These are phyloP conservation scores for Forbesichthys agassizii DNA, from an alignment of 2,113 vertebrate species.

Conservation along the genomic window DNA sequence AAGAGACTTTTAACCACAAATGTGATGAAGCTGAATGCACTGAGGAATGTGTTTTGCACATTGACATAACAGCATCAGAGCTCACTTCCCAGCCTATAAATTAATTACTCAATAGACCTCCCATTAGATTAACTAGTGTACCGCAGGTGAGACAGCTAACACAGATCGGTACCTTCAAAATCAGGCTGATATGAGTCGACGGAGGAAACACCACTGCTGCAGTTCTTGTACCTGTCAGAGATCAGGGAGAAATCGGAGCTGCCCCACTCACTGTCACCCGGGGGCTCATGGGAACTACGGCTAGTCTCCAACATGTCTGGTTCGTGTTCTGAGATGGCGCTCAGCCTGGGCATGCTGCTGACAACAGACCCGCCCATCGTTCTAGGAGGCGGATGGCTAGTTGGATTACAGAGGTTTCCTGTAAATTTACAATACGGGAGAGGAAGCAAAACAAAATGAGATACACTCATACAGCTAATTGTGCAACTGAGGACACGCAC, in stretches of 20 bases:
- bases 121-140: background rate
- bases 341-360: conserved; percentile 25
- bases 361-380: conserved; percentile 9
- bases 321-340: conserved; percentile 51
- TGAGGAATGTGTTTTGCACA: background rate
- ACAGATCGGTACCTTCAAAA: conserved; percentile 39
- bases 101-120: background rate
- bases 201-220: conserved; percentile 48
- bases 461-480: too few species aligned
- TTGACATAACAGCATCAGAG: background rate
- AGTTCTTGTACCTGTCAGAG: conserved; percentile 39
- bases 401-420: conserved; percentile 12
- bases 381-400: background rate
- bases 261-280: conserved; percentile 18
- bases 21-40: background rate
- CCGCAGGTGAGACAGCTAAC: background rate
- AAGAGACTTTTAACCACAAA: background rate
- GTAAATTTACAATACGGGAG: conserved; percentile 1
- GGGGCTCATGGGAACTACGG: conserved; percentile 7
- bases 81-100: background rate
- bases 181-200: conserved; percentile 53
- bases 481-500: too few species aligned
- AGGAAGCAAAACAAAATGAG: too few species aligned
- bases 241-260: conserved; percentile 47
- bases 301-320: conserved; percentile 16